Evolutionary conservation across 2,888 invertebrate species (phyloP).

Genomic region (Eustalomyia histrio): DNA sequence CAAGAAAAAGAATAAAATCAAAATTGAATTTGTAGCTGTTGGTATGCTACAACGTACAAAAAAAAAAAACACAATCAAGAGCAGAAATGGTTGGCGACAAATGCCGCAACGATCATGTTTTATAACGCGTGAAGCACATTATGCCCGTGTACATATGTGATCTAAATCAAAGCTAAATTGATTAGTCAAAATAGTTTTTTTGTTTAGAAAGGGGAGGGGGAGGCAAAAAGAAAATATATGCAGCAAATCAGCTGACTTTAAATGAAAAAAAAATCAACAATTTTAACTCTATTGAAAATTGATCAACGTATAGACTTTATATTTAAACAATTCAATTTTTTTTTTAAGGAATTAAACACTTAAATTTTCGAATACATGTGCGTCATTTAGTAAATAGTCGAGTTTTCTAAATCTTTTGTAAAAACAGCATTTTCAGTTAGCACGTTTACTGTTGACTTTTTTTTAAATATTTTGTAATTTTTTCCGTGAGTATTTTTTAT

Average conservation of each 20-base stretch:
- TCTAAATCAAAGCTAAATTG: conserved; percentile 37
- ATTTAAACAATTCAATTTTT: background rate
- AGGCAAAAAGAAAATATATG: background rate
- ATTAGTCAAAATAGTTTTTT: conserved; percentile 24
- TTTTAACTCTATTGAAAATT: background rate
- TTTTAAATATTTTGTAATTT: conserved; percentile 1
- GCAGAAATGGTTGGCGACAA: conserved; percentile 41
- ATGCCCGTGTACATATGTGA: conserved; percentile 19
- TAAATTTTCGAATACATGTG: background rate
- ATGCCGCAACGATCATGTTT: background rate
- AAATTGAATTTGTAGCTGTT: background rate
- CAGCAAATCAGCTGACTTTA: background rate
- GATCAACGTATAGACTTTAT: background rate
- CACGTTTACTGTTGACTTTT: conserved; percentile 4
- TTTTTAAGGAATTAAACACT: background rate
- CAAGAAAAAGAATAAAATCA: background rate
- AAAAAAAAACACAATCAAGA: background rate
- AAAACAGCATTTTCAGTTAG: background rate
- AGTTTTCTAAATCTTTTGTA: background rate
- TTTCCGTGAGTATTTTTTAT: conserved; percentile 2
- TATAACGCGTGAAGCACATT: background rate
- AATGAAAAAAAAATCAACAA: background rate
- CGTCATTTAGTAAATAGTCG: background rate
- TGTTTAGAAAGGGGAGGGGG: background rate
- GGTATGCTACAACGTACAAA: background rate